Evolutionary conservation across 1,140 invertebrate species (phyloP), one percentile per base, ranked within the genome.

Genomic region (Lepidurus apus): DNA sequence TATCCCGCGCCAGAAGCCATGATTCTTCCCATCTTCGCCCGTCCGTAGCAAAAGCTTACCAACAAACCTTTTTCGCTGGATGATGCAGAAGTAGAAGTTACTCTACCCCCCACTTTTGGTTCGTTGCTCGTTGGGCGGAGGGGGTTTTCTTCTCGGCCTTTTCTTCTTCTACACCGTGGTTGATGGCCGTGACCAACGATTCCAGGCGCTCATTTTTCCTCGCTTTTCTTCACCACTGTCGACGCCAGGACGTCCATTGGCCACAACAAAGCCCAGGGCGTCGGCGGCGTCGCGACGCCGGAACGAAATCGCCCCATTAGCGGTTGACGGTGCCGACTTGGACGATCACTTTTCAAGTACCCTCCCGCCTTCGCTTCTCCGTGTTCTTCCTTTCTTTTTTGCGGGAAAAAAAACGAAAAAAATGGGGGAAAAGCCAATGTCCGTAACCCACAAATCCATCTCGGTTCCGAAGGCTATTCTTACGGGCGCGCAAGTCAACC

Each of bases 181-280:
- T 65, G 53, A 65, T 65, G 53, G 53, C 53, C 53, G 21, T 65
- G 53, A 65, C 53, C 53, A 65, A 65, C 53, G 53, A 65, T 65
- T 65, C 53, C 53, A 65, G 53, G 53, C 53, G 8, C 53, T 65
- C 53, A 65, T 65, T 65, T 65, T 65, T 65, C 53, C 53, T 65
- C 53, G 53, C 53, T 65, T 65, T 65, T 65, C 53, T 65, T 65
- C 53, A 65, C 53, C 53, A 65, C 53, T 65, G 53, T 65, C 53
- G 53, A 65, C 53, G 53, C 53, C 53, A 65, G 53, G 53, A 65
- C 53, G 53, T 65, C 53, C 53, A 65, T 65, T 65, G 53, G 53
- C 53, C 53, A 65, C 53, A 65, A 65, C 53, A 65, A 65, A 65
- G 53, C 17, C 53, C 53, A 65, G 53, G 53, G 53, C 53, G 53